Conservation (phyloP, 1,140 invertebrate genomes). For the Pemphigus obesinymphae region DNA sequence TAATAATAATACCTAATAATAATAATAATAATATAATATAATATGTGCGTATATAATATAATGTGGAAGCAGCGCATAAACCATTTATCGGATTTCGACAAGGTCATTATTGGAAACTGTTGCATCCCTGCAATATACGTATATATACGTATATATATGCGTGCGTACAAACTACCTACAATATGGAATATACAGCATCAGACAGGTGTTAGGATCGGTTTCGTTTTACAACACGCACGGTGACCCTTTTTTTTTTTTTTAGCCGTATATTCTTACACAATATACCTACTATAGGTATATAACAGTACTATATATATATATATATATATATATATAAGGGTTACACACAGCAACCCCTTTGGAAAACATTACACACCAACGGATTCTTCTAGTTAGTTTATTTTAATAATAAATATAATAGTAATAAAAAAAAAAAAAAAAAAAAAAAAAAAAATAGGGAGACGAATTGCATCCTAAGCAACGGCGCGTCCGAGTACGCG, state of each 20-base stretch:
- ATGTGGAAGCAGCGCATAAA: not conserved
- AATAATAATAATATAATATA: not conserved
- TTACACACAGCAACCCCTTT: not conserved
- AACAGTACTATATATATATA: not conserved
- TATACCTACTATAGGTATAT: not conserved
- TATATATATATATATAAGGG: not conserved
- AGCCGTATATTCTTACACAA: not conserved
- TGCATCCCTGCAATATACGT: not conserved
- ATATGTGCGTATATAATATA: not conserved
- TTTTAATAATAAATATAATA: slow-evolving; percentile 20
- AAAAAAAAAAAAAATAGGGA: not conserved
- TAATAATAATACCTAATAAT: not conserved
- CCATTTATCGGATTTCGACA: slow-evolving; percentile 10
- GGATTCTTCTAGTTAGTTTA: slow-evolving; percentile 40
- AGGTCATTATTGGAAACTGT: not conserved
- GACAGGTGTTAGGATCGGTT: slow-evolving; percentile 38
- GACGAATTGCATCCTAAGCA: not conserved
- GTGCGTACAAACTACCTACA: no score
- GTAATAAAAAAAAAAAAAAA: no score
- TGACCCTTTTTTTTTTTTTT: not conserved
- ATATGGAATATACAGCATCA: not conserved
- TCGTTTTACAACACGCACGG: slow-evolving; percentile 27
- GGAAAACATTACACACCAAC: slow-evolving; percentile 34
- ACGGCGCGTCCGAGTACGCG: not conserved
- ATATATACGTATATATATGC: not conserved